phyloP scores from a whole-genome alignment of 2,888 invertebrate species.

The Drosophila rellima region DNA sequence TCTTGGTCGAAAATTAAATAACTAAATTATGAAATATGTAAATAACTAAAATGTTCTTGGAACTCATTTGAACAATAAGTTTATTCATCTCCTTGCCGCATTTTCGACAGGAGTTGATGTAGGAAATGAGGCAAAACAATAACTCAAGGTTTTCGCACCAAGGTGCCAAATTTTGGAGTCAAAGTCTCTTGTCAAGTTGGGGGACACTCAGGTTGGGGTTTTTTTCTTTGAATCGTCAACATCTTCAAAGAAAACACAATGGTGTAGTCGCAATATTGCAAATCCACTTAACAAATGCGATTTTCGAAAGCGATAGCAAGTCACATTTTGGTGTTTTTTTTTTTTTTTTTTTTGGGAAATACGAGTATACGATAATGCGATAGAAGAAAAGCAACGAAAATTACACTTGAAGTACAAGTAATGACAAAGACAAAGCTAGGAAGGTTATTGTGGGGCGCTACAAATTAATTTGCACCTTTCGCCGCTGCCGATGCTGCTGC shows the following conservation, averaged over 20 bases:
- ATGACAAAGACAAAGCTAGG: constrained; percentile 64
- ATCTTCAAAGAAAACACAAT: constrained; percentile 58
- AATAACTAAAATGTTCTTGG: background rate
- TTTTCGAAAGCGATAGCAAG: constrained; percentile 71
- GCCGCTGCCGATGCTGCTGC: constrained; percentile 44
- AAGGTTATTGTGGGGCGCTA: constrained; percentile 74
- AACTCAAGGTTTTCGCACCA: constrained; percentile 71
- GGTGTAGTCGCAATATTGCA: constrained; percentile 51
- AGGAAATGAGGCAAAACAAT: constrained; percentile 27
- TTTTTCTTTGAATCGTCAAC: constrained; percentile 33
- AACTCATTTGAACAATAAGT: background rate
- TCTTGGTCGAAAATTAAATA: no score
- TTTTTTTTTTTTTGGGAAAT: constrained; percentile 43
- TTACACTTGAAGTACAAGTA: constrained; percentile 49
- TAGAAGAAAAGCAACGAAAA: constrained; percentile 55
- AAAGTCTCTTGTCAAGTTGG: constrained; percentile 41
- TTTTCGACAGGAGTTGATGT: constrained; percentile 5
- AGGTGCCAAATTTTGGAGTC: constrained; percentile 67
- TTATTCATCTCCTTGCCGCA: background rate
- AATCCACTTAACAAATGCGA: constrained; percentile 64
- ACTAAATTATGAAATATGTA: background rate
- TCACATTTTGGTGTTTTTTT: constrained; percentile 55
- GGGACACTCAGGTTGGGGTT: constrained; percentile 33
- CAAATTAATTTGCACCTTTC: constrained; percentile 82
- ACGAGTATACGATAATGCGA: constrained; percentile 26